Evolutionary conservation across 2,888 invertebrate genomes (phyloP).

Genomic region (Silvanus unidentatus): DNA sequence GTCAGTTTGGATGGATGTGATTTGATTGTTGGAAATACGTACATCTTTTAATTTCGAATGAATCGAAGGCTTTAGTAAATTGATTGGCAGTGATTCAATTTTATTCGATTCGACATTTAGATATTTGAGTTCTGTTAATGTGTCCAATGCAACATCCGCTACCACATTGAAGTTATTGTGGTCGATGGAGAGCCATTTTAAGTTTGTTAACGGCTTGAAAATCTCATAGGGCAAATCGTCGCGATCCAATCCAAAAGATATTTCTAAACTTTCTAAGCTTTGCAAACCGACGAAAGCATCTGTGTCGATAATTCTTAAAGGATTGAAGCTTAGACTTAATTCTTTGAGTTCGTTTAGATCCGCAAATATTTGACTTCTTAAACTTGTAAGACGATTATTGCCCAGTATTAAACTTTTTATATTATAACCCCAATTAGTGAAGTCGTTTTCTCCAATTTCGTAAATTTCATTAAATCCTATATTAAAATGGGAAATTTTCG

Average conservation of each 20-base stretch:
- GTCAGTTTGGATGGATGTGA: constrained; percentile 60
- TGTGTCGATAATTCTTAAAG: constrained; percentile 73
- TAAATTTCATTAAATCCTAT: constrained; percentile 82
- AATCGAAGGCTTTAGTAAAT: constrained; percentile 61
- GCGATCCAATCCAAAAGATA: constrained; percentile 78
- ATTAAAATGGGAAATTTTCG: constrained; percentile 77
- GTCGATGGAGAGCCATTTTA: constrained; percentile 80
- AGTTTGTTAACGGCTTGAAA: constrained; percentile 64
- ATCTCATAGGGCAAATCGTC: constrained; percentile 73
- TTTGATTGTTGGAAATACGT: constrained; percentile 74
- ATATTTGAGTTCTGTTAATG: constrained; percentile 67
- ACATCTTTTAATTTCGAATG: constrained; percentile 72
- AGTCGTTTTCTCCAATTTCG: constrained; percentile 70
- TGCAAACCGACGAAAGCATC: constrained; percentile 75
- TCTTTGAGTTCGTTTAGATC: constrained; percentile 74
- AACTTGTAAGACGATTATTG: constrained; percentile 75
- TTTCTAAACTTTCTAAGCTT: constrained; percentile 72
- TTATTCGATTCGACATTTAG: constrained; percentile 83
- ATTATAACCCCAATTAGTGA: constrained; percentile 70
- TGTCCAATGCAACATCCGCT: constrained; percentile 63
- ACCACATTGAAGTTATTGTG: constrained; percentile 78
- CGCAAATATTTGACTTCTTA: constrained; percentile 65
- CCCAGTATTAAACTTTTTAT: constrained; percentile 74
- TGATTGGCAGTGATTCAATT: constrained; percentile 62
- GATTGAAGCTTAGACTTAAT: constrained; percentile 87